Conservation (phyloP, 2,113 vertebrate species). For the Zootoca vivipara region DNA sequence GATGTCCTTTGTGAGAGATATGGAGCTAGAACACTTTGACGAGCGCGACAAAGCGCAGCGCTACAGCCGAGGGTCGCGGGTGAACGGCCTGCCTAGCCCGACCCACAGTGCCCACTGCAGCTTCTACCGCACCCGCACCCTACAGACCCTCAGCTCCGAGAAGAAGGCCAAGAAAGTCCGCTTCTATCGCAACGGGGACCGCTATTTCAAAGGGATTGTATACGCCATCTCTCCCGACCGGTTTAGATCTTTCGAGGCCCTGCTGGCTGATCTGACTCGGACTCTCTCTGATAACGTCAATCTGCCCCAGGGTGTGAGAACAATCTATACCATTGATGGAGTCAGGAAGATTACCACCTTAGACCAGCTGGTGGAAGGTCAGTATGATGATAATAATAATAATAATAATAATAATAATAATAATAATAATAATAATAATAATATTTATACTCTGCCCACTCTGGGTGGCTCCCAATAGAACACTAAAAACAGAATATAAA, state of each 20-base stretch:
- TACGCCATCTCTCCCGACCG: constrained; percentile 96
- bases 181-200: constrained; percentile 97
- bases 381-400: constrained; percentile 49
- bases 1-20: constrained; percentile 83
- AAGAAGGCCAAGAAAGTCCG: constrained; percentile 98
- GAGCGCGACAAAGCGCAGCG: constrained; percentile 95
- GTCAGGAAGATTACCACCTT: constrained; percentile 85
- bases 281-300: constrained; percentile 96
- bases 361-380: constrained; percentile 96
- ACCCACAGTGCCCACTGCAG: constrained; percentile 99
- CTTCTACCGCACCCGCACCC: constrained; percentile 94
- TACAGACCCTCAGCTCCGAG: constrained; percentile 92
- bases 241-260: constrained; percentile 92
- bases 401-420: too few species aligned
- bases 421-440: too few species aligned
- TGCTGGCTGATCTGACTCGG: constrained; percentile 95
- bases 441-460: too few species aligned
- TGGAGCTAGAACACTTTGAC: constrained; percentile 99
- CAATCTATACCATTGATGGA: constrained; percentile 93
- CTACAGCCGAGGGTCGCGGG: constrained; percentile 88
- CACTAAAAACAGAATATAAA: too few species aligned
- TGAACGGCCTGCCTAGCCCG: constrained; percentile 93
- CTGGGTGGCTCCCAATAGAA: too few species aligned
- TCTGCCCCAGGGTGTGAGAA: constrained; percentile 95
- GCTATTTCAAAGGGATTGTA: constrained; percentile 97